phyloP scores from a whole-genome alignment of 2,113 vertebrate species.

The Dendrocopos noguchii region DNA sequence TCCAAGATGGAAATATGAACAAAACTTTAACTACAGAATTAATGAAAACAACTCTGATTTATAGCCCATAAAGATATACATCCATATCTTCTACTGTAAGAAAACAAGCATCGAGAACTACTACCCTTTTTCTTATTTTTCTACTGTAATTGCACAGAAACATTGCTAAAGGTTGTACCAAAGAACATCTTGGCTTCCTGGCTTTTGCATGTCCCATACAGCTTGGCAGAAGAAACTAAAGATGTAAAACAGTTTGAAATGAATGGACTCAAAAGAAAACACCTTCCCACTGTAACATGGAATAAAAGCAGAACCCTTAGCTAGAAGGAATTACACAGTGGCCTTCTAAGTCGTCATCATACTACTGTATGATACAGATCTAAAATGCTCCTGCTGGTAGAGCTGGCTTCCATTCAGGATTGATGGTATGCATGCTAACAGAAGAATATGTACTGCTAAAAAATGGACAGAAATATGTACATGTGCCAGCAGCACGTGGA shows the following conservation, averaged over 20 bases:
- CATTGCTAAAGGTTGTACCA: background rate
- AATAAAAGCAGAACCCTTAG: slow-evolving; percentile 1
- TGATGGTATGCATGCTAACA: background rate
- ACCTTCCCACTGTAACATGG: background rate
- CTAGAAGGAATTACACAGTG: slow-evolving; percentile 26
- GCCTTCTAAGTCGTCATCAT: background rate
- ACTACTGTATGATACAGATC: background rate
- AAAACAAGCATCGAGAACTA: slow-evolving; percentile 2
- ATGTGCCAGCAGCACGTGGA: background rate
- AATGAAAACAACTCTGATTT: slow-evolving; percentile 43
- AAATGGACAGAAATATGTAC: background rate
- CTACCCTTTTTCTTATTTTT: background rate
- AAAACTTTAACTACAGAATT: slow-evolving; percentile 46
- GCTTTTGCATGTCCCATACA: background rate
- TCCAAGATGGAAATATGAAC: slow-evolving; percentile 31
- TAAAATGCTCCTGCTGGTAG: background rate
- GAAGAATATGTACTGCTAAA: background rate
- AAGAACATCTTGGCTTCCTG: background rate
- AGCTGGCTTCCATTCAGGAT: background rate
- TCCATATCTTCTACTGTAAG: background rate
- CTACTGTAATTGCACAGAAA: background rate
- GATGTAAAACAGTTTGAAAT: background rate
- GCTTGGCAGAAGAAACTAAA: slow-evolving; percentile 2
- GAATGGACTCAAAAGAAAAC: background rate
- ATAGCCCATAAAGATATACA: slow-evolving; percentile 15